Evolutionary conservation across 2,888 invertebrate species (phyloP), one percentile per base, ranked within the genome.

Genomic region (Calameuta filiformis): DNA sequence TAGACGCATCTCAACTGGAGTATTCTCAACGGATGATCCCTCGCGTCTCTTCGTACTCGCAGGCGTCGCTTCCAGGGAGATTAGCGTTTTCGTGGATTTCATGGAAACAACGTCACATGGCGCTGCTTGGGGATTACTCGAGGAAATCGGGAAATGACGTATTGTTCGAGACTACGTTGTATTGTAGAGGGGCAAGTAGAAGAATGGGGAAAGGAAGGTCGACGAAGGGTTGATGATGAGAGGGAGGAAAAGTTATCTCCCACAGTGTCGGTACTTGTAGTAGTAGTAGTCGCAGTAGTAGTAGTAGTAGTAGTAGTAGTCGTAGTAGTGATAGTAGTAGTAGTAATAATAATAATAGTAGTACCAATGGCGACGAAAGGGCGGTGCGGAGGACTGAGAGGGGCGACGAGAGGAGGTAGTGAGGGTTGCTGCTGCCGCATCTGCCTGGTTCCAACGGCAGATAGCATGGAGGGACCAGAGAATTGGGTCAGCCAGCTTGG

Each of bases 401-500:
- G 74, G 37, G 68, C 30, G 68, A 74, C 33, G 75, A n/a, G 75
- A n/a, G 68, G 75, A 69, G 15, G 56, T 68, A 75, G 73, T 71
- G 76, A 74, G 75, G 30, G 69, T 33, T 30, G 30, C 69, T 69
- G 69, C 30, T 68, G 68, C 56, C 73, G 81, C 76, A 78, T 78
- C 69, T 75, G 76, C 69, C 76, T 80, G 75, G 78, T 76, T 76
- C 76, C 74, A 74, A 69, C 37, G 74, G 75, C 73, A 77, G 79
- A 77, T 76, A 74, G 73, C 35, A 35, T 74, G 77, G 76, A 77
- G 77, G 75, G 73, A 76, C 34, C 76, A 80, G 84, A 83, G 89
- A 89, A 88, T 89, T 89, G 89, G 89, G 89, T 90, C 89, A 89
- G 88, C 84, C 85, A 82, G 86, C 83, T 87, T 88, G 83, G 83